phyloP scores from a whole-genome alignment of 2,797 vertebrate species.

The Vultur gryphus region DNA sequence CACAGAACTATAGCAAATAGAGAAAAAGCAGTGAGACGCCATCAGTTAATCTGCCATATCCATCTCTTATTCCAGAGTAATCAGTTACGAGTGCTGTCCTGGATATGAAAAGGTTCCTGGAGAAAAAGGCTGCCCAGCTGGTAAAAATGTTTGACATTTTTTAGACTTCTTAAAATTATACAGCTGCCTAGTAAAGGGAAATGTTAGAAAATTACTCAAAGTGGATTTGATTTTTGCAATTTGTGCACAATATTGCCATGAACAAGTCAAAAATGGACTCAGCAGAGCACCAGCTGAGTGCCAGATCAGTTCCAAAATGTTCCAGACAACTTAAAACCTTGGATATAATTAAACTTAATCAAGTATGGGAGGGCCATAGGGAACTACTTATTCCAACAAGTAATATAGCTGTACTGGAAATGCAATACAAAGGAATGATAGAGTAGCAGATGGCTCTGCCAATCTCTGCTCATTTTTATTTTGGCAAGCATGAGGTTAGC shows the following conservation, averaged over 20 bases:
- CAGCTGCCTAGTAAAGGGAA: conserved; percentile 3
- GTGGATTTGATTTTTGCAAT: background rate
- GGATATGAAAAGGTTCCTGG: conserved; percentile 92
- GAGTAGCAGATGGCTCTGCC: background rate
- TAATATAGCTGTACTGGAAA: background rate
- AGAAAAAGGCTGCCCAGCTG: conserved; percentile 95
- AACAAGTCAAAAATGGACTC: background rate
- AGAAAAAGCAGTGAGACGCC: background rate
- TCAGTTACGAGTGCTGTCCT: conserved; percentile 96
- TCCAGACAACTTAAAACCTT: conserved; percentile 10
- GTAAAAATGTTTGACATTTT: conserved; percentile 71
- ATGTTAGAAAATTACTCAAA: background rate
- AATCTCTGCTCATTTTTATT: background rate
- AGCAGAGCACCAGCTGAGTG: background rate
- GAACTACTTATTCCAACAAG: background rate
- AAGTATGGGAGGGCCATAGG: background rate
- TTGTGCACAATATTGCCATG: background rate
- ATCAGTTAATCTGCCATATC: background rate
- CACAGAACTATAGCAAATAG: background rate
- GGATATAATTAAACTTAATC: conserved; percentile 5
- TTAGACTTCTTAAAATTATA: background rate
- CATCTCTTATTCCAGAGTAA: conserved; percentile 79
- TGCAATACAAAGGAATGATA: background rate
- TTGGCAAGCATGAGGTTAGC: background rate
- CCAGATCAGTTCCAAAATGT: conserved; percentile 19